These are phyloP conservation scores for Mormyrus lacerda DNA, from an alignment of 2,113 vertebrate species.

Conservation along the genomic window DNA sequence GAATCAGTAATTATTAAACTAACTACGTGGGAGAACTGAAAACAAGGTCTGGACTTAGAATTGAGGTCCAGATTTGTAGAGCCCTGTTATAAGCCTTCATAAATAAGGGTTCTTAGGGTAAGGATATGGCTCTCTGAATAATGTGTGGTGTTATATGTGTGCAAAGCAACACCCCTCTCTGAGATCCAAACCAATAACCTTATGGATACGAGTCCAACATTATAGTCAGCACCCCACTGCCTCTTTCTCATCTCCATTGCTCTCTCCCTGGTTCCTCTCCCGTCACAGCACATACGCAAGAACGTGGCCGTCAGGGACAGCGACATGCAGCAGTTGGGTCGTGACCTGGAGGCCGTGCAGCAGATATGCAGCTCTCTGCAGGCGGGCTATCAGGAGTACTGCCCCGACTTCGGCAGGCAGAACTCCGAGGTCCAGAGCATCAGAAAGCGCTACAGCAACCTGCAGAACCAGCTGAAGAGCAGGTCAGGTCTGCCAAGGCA, in stretches of 20 bases:
- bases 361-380: slow-evolving; percentile 75
- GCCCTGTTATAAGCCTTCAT: neutral
- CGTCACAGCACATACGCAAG: slow-evolving; percentile 59
- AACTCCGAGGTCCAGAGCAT: slow-evolving; percentile 71
- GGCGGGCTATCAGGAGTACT: slow-evolving; percentile 83
- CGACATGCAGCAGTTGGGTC: slow-evolving; percentile 79
- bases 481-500: slow-evolving; percentile 56
- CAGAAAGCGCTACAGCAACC: slow-evolving; percentile 72
- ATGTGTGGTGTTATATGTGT: neutral
- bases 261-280: neutral
- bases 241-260: neutral
- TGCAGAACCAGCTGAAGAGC: slow-evolving; percentile 77
- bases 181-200: neutral
- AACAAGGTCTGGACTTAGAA: too few species aligned
- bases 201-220: neutral
- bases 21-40: too few species aligned
- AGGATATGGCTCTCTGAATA: neutral
- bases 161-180: neutral
- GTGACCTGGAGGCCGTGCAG: slow-evolving; percentile 71
- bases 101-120: neutral
- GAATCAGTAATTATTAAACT: too few species aligned
- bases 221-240: neutral
- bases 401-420: slow-evolving; percentile 78
- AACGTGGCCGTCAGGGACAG: slow-evolving; percentile 67
- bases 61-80: too few species aligned